Conservation (phyloP, 2,888 invertebrate genomes). For the Bhutanitis thaidina region DNA sequence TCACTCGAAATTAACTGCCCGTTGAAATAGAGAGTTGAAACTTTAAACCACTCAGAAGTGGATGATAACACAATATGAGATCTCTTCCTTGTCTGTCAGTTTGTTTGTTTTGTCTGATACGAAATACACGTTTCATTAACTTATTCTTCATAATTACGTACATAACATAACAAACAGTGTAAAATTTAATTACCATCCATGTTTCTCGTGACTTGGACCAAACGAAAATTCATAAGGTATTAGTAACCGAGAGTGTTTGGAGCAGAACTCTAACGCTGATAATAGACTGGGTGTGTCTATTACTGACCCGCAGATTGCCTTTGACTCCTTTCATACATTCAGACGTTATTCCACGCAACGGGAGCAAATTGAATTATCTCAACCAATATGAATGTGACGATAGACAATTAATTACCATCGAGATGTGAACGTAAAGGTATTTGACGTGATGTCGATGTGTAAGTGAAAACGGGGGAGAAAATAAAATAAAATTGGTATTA, state of each 20-base stretch:
- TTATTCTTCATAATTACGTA: too few species aligned
- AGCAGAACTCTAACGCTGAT: conserved; percentile 29
- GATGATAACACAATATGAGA: too few species aligned
- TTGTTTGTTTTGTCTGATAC: too few species aligned
- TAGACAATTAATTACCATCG: conserved; percentile 13
- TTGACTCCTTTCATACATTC: conserved; percentile 21
- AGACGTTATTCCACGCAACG: conserved; percentile 2
- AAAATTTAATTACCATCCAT: too few species aligned
- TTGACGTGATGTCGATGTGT: not conserved
- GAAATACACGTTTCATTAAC: too few species aligned
- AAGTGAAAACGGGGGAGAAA: not conserved
- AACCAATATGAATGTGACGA: conserved; percentile 15
- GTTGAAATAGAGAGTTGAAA: too few species aligned
- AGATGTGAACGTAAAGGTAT: conserved; percentile 4
- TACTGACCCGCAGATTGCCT: conserved; percentile 30
- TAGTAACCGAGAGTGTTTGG: conserved; percentile 19
- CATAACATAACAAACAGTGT: too few species aligned
- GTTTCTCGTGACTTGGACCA: conserved; percentile 17
- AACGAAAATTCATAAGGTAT: conserved; percentile 22
- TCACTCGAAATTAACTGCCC: too few species aligned
- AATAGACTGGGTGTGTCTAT: conserved; percentile 31
- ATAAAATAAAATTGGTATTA: too few species aligned
- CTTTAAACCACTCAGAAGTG: too few species aligned
- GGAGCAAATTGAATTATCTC: conserved; percentile 15
- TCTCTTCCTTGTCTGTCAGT: too few species aligned